Evolutionary conservation across 37 sponge, comb jelly and placozoan genomes (phyloP).

Genomic region (Aplysina aerophoba): DNA sequence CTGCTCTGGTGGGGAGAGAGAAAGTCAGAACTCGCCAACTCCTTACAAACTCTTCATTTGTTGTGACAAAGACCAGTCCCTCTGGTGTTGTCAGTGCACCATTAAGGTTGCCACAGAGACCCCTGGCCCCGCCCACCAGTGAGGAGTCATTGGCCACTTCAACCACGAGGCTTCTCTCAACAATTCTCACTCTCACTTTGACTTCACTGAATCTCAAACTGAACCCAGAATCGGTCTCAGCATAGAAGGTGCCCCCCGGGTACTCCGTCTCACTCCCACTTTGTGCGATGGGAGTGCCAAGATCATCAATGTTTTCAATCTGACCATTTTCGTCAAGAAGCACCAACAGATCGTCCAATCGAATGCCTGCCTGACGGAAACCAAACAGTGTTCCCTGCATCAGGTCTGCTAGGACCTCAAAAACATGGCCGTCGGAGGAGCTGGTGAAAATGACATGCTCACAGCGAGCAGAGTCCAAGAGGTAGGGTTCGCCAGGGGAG

Average conservation of each 20-base stretch:
- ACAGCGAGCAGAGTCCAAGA: neutral
- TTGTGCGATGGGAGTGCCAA: neutral
- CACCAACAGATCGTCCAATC: neutral
- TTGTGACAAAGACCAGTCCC: too few species aligned
- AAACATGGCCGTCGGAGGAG: neutral
- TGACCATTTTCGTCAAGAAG: neutral
- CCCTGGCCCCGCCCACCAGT: neutral
- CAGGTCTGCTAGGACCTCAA: conserved; percentile 24
- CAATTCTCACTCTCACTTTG: conserved; percentile 3
- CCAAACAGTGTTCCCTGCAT: neutral
- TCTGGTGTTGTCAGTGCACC: neutral
- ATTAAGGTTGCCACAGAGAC: neutral
- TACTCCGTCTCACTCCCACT: neutral
- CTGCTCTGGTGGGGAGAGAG: conserved; percentile 1
- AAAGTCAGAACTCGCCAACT: conserved; percentile 13
- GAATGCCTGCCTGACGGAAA: conserved; percentile 11
- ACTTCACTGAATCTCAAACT: neutral
- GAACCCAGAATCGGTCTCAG: neutral
- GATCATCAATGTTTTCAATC: neutral
- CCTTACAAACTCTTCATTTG: conserved; percentile 18
- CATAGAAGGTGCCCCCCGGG: neutral
- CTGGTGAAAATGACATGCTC: conserved; percentile 11
- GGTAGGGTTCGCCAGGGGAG: neutral
- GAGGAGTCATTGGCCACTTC: neutral
- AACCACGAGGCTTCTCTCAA: neutral